These are phyloP conservation scores for Chloroceryle inda DNA, from an alignment of 2,797 vertebrate species.

Conservation along the genomic window DNA sequence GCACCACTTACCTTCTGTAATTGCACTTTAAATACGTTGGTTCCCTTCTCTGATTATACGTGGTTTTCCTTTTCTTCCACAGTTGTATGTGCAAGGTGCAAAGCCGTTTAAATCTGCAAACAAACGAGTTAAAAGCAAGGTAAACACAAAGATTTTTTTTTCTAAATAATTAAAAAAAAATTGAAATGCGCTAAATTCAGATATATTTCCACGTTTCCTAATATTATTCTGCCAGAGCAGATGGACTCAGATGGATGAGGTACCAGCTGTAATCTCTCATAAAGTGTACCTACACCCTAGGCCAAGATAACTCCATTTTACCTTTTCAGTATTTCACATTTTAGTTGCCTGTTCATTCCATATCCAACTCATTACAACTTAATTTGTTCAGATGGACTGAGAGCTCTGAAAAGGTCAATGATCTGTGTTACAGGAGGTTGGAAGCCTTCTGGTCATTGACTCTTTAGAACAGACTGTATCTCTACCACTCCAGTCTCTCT, in stretches of 20 bases:
- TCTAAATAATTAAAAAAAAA: no score
- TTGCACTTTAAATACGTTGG: fast-evolving
- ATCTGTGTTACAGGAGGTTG: neutral
- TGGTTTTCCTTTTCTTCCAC: neutral
- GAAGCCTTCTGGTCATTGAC: neutral
- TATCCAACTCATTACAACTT: neutral
- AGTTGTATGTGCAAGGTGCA: neutral
- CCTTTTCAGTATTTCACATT: neutral
- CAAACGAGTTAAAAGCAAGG: neutral
- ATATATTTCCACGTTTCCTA: neutral
- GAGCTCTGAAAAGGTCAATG: neutral
- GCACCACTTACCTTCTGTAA: neutral
- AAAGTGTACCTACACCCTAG: neutral
- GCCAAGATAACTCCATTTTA: neutral
- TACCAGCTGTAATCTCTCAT: neutral
- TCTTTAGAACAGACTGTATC: neutral
- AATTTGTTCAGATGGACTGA: neutral
- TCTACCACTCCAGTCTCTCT: neutral
- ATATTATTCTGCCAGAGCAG: neutral
- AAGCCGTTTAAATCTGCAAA: neutral
- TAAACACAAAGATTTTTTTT: neutral
- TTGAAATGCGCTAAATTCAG: neutral
- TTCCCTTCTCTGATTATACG: neutral
- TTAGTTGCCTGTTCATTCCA: neutral
- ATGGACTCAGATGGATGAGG: neutral